Evolutionary conservation across 2,888 invertebrate species (phyloP).

Genomic region (Poecilobothrus nobilitatus): DNA sequence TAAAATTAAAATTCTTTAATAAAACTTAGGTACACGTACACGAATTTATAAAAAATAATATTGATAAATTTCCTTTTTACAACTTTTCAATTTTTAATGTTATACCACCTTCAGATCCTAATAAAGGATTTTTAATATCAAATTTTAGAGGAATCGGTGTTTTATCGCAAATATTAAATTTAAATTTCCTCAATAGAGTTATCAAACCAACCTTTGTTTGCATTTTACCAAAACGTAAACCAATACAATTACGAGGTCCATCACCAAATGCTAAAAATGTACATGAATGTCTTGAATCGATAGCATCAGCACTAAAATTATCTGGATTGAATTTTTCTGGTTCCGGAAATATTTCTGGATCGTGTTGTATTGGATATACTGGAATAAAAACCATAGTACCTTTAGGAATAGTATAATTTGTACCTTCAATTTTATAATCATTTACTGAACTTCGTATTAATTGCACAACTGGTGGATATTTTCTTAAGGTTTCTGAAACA

Average conservation of each 20-base stretch:
- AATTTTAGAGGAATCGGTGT: slow-evolving; percentile 29
- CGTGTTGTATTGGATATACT: slow-evolving; percentile 52
- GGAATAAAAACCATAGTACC: slow-evolving; percentile 48
- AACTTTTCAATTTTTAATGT: slow-evolving; percentile 27
- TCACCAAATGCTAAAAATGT: slow-evolving; percentile 43
- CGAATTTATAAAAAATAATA: too few species aligned
- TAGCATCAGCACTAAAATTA: slow-evolving; percentile 49
- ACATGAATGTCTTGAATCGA: slow-evolving; percentile 40
- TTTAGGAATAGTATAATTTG: slow-evolving; percentile 42
- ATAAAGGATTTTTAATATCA: slow-evolving; percentile 22
- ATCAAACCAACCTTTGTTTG: slow-evolving; percentile 28
- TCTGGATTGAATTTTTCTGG: slow-evolving; percentile 56
- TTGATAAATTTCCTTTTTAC: background rate
- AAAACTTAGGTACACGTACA: too few species aligned
- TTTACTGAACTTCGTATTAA: slow-evolving; percentile 45
- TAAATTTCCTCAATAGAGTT: slow-evolving; percentile 26
- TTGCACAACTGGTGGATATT: slow-evolving; percentile 47
- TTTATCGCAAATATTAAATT: slow-evolving; percentile 24
- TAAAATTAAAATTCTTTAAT: too few species aligned
- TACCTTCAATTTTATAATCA: slow-evolving; percentile 45
- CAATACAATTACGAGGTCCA: slow-evolving; percentile 43
- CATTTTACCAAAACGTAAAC: slow-evolving; percentile 35
- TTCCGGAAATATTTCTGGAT: slow-evolving; percentile 51
- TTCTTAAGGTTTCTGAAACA: slow-evolving; percentile 47
- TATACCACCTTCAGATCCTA: slow-evolving; percentile 30